Conservation (phyloP, 1,140 invertebrate genomes). For the Drosophila ficusphila region DNA sequence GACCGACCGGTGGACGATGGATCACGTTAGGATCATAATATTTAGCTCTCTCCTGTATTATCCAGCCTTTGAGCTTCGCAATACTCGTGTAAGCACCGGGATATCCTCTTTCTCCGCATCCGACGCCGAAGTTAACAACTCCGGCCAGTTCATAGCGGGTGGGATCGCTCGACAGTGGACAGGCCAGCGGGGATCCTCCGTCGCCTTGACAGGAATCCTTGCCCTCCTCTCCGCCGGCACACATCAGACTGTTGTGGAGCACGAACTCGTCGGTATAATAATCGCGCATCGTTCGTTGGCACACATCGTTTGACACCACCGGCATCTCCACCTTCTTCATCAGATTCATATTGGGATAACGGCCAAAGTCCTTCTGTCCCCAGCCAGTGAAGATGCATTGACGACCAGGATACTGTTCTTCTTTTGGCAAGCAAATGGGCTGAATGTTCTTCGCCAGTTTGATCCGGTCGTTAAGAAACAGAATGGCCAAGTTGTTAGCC, state of each 20-base stretch:
- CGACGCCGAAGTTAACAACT: slow-evolving; percentile 89
- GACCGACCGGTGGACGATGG: no score
- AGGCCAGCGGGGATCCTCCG: slow-evolving; percentile 89
- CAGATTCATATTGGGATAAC: slow-evolving; percentile 87
- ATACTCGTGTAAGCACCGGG: slow-evolving; percentile 91
- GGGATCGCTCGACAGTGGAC: slow-evolving; percentile 85
- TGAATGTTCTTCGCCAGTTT: slow-evolving; percentile 86
- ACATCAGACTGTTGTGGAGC: slow-evolving; percentile 85
- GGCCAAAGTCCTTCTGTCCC: slow-evolving; percentile 89
- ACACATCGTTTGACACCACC: slow-evolving; percentile 83
- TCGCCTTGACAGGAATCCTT: slow-evolving; percentile 90
- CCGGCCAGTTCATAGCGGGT: slow-evolving; percentile 87
- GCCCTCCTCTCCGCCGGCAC: slow-evolving; percentile 88
- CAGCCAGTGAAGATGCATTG: slow-evolving; percentile 93
- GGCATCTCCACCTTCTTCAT: slow-evolving; percentile 87
- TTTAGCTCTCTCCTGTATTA: background rate
- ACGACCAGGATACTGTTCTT: no score
- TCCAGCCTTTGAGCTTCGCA: slow-evolving; percentile 83
- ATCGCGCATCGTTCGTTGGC: slow-evolving; percentile 77
- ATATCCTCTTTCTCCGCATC: slow-evolving; percentile 85
- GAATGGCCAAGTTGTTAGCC: slow-evolving; percentile 86
- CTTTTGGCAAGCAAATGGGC: slow-evolving; percentile 86
- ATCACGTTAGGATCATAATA: no score
- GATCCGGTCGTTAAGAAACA: slow-evolving; percentile 85
- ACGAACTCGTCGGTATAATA: slow-evolving; percentile 70